Evolutionary conservation across 92 coral and sea anemone genomes (phyloP).

Genomic region (Zoanthus sociatus): DNA sequence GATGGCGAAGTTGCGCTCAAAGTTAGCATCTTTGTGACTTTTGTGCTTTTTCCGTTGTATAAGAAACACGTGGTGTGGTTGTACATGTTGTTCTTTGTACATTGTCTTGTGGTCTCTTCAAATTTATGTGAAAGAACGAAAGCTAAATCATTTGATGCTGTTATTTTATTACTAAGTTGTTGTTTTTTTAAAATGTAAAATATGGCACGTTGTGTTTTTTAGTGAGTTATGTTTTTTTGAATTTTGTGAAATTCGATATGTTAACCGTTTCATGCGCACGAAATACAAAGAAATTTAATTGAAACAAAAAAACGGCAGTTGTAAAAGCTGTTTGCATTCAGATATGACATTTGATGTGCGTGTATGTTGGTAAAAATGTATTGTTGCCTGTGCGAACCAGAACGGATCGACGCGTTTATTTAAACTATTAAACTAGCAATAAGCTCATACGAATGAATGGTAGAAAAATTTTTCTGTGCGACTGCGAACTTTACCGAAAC

Average conservation of each 20-base stretch:
- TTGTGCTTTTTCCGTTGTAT: neutral
- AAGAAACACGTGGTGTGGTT: conserved; percentile 28
- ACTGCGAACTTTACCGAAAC: too few relatives aligned
- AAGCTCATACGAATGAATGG: too few relatives aligned
- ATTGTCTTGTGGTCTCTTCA: neutral
- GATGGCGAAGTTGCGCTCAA: neutral
- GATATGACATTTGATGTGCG: neutral
- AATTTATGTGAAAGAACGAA: neutral
- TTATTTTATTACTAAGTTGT: neutral
- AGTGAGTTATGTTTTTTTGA: neutral
- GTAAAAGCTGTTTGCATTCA: neutral
- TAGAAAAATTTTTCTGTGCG: too few relatives aligned
- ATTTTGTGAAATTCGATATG: conserved; percentile 5
- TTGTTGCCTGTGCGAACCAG: too few relatives aligned
- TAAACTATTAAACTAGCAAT: too few relatives aligned
- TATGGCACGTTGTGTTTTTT: neutral
- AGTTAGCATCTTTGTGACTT: neutral
- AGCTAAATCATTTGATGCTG: neutral
- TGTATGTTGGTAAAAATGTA: neutral
- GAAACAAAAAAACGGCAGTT: neutral
- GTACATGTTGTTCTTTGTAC: neutral
- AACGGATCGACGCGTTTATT: too few relatives aligned
- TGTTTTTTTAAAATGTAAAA: neutral
- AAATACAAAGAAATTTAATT: conserved; percentile 30
- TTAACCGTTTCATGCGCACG: conserved; percentile 11